Conservation (phyloP, 2,888 invertebrate species). For the Agrenia bidenticulata region DNA sequence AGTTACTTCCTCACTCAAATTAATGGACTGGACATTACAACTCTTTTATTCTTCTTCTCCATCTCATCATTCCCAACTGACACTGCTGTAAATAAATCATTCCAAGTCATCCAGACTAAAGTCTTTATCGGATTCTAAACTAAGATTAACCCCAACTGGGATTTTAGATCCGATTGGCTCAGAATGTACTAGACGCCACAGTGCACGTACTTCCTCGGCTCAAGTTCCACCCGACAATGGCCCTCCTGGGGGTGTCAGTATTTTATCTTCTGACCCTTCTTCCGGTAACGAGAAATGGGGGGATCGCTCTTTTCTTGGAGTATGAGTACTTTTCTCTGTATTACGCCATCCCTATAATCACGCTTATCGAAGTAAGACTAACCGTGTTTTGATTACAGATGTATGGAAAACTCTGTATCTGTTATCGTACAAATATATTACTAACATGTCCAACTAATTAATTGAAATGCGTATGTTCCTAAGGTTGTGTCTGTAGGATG, state of each 20-base stretch:
- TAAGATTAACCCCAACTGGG: no score
- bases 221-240: slow-evolving; percentile 25
- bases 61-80: slow-evolving; percentile 44
- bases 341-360: slow-evolving; percentile 32
- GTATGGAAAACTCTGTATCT: background rate
- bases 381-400: background rate
- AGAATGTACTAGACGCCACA: slow-evolving; percentile 37
- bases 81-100: slow-evolving; percentile 34
- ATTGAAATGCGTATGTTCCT: background rate
- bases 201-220: slow-evolving; percentile 33
- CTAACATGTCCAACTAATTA: no score
- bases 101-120: no score
- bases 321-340: slow-evolving; percentile 37
- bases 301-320: slow-evolving; percentile 35
- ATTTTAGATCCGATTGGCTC: slow-evolving; percentile 38
- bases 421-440: background rate
- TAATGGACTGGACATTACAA: slow-evolving; percentile 20
- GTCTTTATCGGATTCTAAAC: no score
- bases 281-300: slow-evolving; percentile 42
- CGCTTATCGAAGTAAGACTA: slow-evolving; percentile 28
- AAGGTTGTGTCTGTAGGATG: slow-evolving; percentile 20
- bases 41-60: slow-evolving; percentile 42
- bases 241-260: slow-evolving; percentile 37
- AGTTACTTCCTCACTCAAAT: slow-evolving; percentile 38
- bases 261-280: slow-evolving; percentile 34